These are phyloP conservation scores for Callyntrura sp. DNA, from an alignment of 2,888 invertebrate species.

Conservation along the genomic window DNA sequence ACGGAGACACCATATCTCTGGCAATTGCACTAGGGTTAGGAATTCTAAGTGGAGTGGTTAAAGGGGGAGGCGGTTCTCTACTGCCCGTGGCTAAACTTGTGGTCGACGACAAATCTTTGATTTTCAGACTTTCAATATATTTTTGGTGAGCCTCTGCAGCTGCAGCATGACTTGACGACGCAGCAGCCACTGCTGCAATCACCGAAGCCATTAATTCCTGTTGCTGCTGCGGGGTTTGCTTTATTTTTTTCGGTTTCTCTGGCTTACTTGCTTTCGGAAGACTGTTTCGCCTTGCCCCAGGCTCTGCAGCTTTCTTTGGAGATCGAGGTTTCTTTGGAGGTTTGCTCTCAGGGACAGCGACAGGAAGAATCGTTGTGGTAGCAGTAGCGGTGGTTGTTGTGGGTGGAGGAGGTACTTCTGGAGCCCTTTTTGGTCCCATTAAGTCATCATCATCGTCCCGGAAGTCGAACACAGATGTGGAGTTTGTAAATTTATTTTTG, in stretches of 20 bases:
- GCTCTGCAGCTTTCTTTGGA: conserved; percentile 78
- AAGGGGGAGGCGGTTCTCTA: conserved; percentile 44
- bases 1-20: conserved; percentile 18
- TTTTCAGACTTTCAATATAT: conserved; percentile 73
- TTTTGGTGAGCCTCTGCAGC: conserved; percentile 72
- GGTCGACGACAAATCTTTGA: conserved; percentile 63
- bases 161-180: conserved; percentile 45
- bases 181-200: conserved; percentile 66
- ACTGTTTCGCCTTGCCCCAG: conserved; percentile 75
- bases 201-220: conserved; percentile 73
- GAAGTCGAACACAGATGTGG: conserved; percentile 89
- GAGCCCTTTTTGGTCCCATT: conserved; percentile 60
- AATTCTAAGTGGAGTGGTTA: conserved; percentile 61
- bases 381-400: not conserved
- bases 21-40: conserved; percentile 57
- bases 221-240: conserved; percentile 63
- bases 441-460: conserved; percentile 89
- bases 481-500: conserved; percentile 84
- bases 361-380: conserved; percentile 5
- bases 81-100: not conserved
- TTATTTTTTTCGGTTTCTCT: conserved; percentile 64
- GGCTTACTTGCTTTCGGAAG: conserved; percentile 60
- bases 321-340: conserved; percentile 76
- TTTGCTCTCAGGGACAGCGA: conserved; percentile 57
- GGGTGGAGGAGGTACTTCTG: conserved; percentile 55